Evolutionary conservation across 2,113 vertebrate species (phyloP).

Genomic region (Parus major): DNA sequence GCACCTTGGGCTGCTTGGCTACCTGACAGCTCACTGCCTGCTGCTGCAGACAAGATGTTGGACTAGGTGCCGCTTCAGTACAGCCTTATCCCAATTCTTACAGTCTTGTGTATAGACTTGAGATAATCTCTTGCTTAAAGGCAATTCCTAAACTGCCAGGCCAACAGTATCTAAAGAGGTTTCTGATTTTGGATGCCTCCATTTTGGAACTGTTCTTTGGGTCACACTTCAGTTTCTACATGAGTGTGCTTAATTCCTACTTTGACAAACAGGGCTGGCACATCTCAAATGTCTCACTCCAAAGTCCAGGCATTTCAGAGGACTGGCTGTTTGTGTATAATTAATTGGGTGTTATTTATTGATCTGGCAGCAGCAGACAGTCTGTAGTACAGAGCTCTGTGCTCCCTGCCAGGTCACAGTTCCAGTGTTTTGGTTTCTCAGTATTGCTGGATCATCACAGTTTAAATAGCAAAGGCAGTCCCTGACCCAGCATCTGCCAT

Average conservation of each 20-base stretch:
- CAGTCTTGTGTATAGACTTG: rapidly evolving
- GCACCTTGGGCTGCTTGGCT: not conserved
- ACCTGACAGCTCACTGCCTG: not conserved
- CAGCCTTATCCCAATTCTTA: not conserved
- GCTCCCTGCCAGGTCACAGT: not conserved
- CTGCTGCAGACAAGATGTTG: not conserved
- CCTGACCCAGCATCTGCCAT: not conserved
- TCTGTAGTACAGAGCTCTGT: not conserved
- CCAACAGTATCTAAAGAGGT: not conserved
- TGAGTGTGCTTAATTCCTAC: not conserved
- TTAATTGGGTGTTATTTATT: not conserved
- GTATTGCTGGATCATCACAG: not conserved
- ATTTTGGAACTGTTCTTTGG: not conserved
- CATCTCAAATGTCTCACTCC: not conserved
- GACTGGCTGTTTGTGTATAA: not conserved
- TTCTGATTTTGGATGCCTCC: not conserved
- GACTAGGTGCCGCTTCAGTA: not conserved
- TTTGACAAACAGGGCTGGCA: not conserved
- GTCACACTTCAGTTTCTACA: not conserved
- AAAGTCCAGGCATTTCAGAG: not conserved
- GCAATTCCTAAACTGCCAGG: not conserved
- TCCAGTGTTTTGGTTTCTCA: not conserved
- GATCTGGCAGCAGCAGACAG: not conserved
- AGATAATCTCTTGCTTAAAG: not conserved
- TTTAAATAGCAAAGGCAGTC: not conserved